Conservation (phyloP, 2,888 invertebrate genomes). For the Trypoxylon attenuatum region DNA sequence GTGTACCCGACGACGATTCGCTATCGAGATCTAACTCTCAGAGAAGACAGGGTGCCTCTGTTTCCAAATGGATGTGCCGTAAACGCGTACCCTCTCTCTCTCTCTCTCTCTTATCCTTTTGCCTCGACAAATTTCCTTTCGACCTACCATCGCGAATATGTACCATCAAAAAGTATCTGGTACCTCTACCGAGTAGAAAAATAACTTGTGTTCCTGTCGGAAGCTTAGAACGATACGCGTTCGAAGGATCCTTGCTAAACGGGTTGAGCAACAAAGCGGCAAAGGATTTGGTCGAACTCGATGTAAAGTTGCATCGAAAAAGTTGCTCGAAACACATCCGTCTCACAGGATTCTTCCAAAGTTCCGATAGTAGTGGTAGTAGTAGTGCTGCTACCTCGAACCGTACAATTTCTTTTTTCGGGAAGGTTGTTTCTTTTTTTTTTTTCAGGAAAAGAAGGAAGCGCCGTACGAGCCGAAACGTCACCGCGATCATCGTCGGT, state of each 20-base stretch:
- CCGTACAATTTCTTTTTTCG: no score
- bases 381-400: no score
- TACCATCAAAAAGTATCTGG: no score
- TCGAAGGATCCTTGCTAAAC: not conserved
- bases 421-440: not conserved
- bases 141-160: not conserved
- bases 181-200: no score
- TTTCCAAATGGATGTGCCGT: conserved; percentile 32
- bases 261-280: not conserved
- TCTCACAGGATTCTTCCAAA: no score
- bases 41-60: conserved; percentile 60
- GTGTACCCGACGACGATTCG: not conserved
- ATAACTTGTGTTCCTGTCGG: not conserved
- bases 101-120: not conserved
- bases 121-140: not conserved
- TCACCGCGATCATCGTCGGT: conserved; percentile 33
- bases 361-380: no score
- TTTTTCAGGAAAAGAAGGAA: not conserved
- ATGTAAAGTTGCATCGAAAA: not conserved
- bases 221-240: not conserved
- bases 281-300: not conserved
- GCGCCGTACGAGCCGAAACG: conserved; percentile 25
- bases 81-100: not conserved
- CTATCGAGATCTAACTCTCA: conserved; percentile 43
- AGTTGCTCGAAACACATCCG: no score